A percentile compares a stretch with the other conserved stretches of the same genome.
Evolutionary conservation across 1,140 invertebrate species (phyloP).

Genomic region (Subanguina moxae): DNA sequence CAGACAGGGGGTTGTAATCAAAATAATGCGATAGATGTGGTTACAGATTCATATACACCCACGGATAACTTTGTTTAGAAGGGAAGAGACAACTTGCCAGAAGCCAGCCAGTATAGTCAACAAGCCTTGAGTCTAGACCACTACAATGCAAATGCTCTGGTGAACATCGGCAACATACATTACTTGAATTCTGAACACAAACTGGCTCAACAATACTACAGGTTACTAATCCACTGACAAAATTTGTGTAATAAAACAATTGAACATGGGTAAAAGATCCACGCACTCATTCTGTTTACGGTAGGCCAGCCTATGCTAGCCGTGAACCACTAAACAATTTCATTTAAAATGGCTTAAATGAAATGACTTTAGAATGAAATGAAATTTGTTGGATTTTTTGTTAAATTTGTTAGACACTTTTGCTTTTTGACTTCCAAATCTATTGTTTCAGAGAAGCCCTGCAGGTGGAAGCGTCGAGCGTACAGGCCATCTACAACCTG

Average conservation of each 20-base stretch:
- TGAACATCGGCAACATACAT: conserved; percentile 82
- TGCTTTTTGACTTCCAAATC: conserved; percentile 15
- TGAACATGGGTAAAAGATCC: background rate
- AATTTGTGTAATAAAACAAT: background rate
- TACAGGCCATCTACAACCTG: conserved; percentile 75
- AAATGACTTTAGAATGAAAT: too few species aligned
- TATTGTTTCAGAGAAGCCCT: conserved; percentile 66
- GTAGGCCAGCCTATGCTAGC: too few species aligned
- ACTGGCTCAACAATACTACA: conserved; percentile 73
- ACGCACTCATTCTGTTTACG: too few species aligned
- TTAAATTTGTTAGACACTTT: too few species aligned
- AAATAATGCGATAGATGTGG: background rate
- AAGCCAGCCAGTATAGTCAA: conserved; percentile 76
- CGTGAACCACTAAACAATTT: too few species aligned
- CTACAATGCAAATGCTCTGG: conserved; percentile 77
- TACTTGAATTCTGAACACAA: conserved; percentile 72
- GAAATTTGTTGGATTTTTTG: too few species aligned
- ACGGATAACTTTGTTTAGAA: conserved; percentile 32
- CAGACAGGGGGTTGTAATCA: background rate
- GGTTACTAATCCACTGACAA: conserved; percentile 46
- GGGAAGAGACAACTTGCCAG: conserved; percentile 69
- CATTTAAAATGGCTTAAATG: too few species aligned
- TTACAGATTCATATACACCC: background rate
- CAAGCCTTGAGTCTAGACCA: conserved; percentile 72
- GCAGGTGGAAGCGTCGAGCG: conserved; percentile 75